Evolutionary conservation across 2,113 vertebrate genomes (phyloP).

Genomic region (Pholis gunnellus): DNA sequence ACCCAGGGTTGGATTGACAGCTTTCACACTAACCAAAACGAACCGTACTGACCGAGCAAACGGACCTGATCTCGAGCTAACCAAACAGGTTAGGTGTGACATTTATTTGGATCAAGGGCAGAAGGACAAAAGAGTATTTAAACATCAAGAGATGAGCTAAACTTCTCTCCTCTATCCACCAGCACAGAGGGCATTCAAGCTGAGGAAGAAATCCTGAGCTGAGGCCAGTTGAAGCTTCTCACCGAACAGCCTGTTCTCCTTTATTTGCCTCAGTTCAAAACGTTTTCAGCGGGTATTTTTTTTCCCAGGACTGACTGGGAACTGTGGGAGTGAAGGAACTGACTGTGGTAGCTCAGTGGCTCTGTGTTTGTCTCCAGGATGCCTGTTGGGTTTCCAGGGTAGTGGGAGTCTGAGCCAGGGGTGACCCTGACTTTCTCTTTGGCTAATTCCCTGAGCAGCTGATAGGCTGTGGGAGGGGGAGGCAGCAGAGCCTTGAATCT

Average conservation of each 20-base stretch:
- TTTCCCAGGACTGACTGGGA: constrained; percentile 72
- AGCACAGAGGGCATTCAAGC: constrained; percentile 26
- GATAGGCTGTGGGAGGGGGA: constrained; percentile 70
- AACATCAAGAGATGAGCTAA: constrained; percentile 21
- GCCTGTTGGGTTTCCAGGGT: constrained; percentile 79
- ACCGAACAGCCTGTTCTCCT: constrained; percentile 47
- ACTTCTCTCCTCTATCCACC: constrained; percentile 19
- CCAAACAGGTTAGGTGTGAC: neutral
- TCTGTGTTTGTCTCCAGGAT: constrained; percentile 78
- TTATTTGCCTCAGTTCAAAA: constrained; percentile 53
- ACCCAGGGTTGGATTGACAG: neutral
- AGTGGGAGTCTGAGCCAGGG: constrained; percentile 72
- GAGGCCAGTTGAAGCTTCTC: constrained; percentile 31
- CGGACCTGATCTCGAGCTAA: neutral
- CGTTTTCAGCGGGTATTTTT: constrained; percentile 61
- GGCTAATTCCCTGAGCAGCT: constrained; percentile 69
- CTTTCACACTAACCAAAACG: neutral
- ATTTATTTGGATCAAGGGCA: neutral
- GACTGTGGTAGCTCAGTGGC: constrained; percentile 55
- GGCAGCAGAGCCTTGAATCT: constrained; percentile 47
- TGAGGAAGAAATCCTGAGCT: constrained; percentile 13
- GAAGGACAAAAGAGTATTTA: constrained; percentile 10
- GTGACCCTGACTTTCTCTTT: constrained; percentile 75
- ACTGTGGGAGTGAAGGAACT: constrained; percentile 71
- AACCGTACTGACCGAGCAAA: neutral